These are phyloP conservation scores for Drosophila insularis DNA, from an alignment of 1,140 invertebrate genomes.

Conservation along the genomic window DNA sequence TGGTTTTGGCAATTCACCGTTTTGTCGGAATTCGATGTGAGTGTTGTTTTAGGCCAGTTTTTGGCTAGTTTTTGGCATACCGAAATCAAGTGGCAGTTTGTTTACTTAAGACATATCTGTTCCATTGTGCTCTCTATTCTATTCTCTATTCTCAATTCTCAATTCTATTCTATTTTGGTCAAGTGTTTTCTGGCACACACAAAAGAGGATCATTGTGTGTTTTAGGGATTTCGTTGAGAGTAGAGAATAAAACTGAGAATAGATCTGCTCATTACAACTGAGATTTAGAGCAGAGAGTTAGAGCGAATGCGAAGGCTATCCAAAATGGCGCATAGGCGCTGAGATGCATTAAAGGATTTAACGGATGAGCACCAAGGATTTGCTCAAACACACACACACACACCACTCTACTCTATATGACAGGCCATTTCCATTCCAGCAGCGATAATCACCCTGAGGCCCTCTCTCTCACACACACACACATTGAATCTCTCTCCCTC, in stretches of 20 bases:
- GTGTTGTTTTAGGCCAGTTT: constrained; percentile 45
- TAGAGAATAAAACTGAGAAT: neutral
- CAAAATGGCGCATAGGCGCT: constrained; percentile 19
- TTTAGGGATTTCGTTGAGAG: neutral
- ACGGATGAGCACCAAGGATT: constrained; percentile 45
- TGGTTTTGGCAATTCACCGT: constrained; percentile 34
- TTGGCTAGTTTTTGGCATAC: neutral
- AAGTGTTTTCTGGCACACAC: neutral
- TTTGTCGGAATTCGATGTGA: constrained; percentile 30
- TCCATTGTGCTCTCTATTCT: neutral
- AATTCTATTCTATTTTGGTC: neutral
- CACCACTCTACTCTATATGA: constrained; percentile 9
- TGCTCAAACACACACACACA: constrained; percentile 4
- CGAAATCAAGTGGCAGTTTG: constrained; percentile 17
- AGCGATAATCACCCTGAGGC: constrained; percentile 39
- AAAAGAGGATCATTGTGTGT: constrained; percentile 12
- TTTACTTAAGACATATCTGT: constrained; percentile 3
- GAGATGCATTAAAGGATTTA: constrained; percentile 68
- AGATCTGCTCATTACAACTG: constrained; percentile 47
- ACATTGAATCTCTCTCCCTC: neutral
- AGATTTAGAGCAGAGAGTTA: constrained; percentile 62
- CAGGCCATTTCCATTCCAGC: constrained; percentile 15
- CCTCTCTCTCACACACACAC: neutral
- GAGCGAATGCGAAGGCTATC: constrained; percentile 10
- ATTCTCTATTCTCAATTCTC: constrained; percentile 4